Conservation (phyloP, 2,888 invertebrate species). For the Poecilus cupreus region DNA sequence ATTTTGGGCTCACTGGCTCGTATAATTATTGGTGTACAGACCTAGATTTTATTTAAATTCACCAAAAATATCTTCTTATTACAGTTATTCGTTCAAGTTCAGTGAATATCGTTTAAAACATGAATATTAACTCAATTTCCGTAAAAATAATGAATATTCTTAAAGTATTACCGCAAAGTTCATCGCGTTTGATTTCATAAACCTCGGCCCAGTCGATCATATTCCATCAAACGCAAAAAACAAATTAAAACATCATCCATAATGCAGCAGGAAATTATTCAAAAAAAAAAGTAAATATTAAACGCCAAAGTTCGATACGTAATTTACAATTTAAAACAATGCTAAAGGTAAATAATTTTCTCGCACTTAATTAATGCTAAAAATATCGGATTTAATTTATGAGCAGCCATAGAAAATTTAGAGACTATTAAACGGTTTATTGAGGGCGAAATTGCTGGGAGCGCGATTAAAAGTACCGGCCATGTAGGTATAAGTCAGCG, state of each 20-base stretch:
- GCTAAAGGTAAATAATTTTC: slow-evolving; percentile 8
- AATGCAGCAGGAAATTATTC: slow-evolving; percentile 24
- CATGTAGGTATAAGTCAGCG: neutral
- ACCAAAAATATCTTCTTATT: no score
- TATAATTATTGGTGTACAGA: no score
- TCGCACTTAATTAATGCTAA: slow-evolving; percentile 18
- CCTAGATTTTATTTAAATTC: no score
- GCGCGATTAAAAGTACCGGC: slow-evolving; percentile 1
- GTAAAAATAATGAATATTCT: neutral
- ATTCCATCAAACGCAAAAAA: slow-evolving; percentile 26
- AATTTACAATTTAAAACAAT: slow-evolving; percentile 19
- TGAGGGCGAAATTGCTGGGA: neutral
- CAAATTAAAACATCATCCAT: slow-evolving; percentile 32
- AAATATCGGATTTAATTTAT: slow-evolving; percentile 40
- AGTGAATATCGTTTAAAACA: neutral
- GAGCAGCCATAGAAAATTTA: slow-evolving; percentile 4
- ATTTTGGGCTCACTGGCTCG: no score
- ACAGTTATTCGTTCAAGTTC: neutral
- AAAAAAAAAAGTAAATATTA: neutral
- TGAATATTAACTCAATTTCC: neutral
- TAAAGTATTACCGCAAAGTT: neutral
- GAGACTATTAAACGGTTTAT: slow-evolving; percentile 5
- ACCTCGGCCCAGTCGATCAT: slow-evolving; percentile 5
- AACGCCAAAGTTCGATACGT: neutral
- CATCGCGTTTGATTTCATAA: neutral